Conservation (phyloP, 1,140 invertebrate genomes). For the Dysdera silvatica region DNA sequence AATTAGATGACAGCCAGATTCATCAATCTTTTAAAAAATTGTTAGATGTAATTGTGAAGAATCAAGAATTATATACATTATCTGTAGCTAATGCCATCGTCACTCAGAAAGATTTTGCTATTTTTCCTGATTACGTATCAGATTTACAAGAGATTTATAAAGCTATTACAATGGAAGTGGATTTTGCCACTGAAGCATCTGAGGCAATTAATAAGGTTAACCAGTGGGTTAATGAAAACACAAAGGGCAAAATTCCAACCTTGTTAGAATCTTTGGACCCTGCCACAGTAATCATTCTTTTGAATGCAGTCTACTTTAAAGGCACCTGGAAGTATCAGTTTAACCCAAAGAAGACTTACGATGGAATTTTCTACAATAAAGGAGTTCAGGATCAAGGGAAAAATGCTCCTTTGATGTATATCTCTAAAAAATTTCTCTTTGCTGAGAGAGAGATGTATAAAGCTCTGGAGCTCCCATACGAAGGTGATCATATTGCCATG, state of each 20-base stretch:
- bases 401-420: conserved; percentile 69
- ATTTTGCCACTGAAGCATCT: conserved; percentile 15
- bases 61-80: background rate
- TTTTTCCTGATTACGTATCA: background rate
- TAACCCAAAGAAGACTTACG: conserved; percentile 43
- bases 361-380: conserved; percentile 54
- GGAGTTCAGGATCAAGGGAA: conserved; percentile 31
- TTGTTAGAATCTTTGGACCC: conserved; percentile 48
- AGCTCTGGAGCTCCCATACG: conserved; percentile 64
- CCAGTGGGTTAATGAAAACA: conserved; percentile 57
- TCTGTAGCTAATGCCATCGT: background rate
- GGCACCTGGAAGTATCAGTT: conserved; percentile 66
- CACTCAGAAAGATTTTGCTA: background rate
- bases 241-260: conserved; percentile 54
- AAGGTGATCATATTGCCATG: conserved; percentile 42
- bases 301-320: conserved; percentile 69
- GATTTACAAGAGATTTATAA: background rate
- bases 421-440: conserved; percentile 68
- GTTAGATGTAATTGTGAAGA: background rate
- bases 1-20: conserved; percentile 30
- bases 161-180: conserved; percentile 1
- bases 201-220: conserved; percentile 54
- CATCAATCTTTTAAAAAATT: conserved; percentile 38
- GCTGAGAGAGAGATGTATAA: conserved; percentile 53
- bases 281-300: conserved; percentile 56